phyloP scores from a whole-genome alignment of 92 coral and sea anemone species.

The Porites divaricata region DNA sequence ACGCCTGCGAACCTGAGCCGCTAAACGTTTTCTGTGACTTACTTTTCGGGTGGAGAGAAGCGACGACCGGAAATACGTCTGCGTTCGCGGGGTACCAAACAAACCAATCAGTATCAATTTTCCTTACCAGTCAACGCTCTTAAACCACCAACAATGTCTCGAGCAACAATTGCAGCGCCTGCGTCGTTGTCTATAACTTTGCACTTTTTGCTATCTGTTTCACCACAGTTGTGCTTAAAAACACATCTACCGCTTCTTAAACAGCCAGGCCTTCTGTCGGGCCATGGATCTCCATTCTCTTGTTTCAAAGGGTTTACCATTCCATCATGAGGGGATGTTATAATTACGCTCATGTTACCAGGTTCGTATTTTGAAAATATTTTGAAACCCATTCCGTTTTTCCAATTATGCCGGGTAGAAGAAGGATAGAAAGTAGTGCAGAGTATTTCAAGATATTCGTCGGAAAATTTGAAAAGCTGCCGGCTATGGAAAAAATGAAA shows the following conservation, averaged over 20 bases:
- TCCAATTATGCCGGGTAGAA: conserved; percentile 16
- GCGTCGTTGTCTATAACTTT: conserved; percentile 1
- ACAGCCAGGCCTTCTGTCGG: conserved; percentile 37
- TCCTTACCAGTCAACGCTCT: conserved; percentile 25
- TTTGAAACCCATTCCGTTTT: conserved; percentile 24
- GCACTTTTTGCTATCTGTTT: not conserved
- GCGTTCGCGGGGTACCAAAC: no score
- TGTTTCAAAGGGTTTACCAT: conserved; percentile 1
- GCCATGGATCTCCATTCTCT: conserved; percentile 38
- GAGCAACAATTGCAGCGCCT: conserved; percentile 16
- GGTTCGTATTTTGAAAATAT: conserved; percentile 30
- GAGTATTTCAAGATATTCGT: not conserved
- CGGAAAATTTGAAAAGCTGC: no score
- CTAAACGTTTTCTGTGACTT: no score
- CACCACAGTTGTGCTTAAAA: conserved; percentile 25
- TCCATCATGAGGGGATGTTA: conserved; percentile 38
- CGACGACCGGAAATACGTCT: no score
- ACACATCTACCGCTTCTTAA: conserved; percentile 19
- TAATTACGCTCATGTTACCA: conserved; percentile 21
- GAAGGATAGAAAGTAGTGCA: not conserved
- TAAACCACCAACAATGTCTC: conserved; percentile 37
- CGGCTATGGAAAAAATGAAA: no score
- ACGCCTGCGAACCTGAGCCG: no score
- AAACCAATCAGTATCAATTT: not conserved
- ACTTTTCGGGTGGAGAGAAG: no score